phyloP scores from a whole-genome alignment of 2,797 vertebrate genomes.

The Ceryle rudis region DNA sequence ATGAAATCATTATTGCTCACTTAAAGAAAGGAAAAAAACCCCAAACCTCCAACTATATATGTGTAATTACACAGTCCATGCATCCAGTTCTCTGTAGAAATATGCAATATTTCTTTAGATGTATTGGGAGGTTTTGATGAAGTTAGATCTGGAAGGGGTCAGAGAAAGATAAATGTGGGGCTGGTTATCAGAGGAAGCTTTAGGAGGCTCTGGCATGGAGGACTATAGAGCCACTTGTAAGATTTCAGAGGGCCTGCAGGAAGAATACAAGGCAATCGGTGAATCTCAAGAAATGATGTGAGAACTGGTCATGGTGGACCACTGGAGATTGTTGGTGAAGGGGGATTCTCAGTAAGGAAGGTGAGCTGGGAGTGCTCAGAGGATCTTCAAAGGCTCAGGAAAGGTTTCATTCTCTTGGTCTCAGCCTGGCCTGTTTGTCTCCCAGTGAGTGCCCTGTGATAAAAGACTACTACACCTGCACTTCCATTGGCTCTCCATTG shows the following conservation, averaged over 20 bases:
- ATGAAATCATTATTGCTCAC: background rate
- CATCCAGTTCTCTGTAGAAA: background rate
- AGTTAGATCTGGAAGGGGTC: background rate
- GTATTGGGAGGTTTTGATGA: background rate
- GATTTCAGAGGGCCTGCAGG: background rate
- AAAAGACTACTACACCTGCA: background rate
- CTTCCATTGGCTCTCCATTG: too few relatives aligned
- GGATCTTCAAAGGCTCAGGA: background rate
- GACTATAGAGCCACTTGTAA: background rate
- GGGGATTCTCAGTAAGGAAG: background rate
- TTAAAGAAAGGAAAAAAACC: background rate
- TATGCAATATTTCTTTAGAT: background rate
- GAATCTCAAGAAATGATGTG: background rate
- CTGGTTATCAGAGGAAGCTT: background rate
- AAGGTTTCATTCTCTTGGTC: background rate
- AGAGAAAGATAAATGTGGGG: background rate
- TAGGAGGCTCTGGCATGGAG: background rate
- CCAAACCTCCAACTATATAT: too few relatives aligned
- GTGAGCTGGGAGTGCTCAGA: background rate
- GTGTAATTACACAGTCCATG: background rate
- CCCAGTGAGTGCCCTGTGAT: background rate
- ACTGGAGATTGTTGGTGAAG: background rate
- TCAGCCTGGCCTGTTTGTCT: background rate
- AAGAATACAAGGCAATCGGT: background rate
- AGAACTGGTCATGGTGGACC: background rate